phyloP scores from a whole-genome alignment of 30 jellyfish, hydroid and myxozoan genomes.

The Cassiopea xamachana region DNA sequence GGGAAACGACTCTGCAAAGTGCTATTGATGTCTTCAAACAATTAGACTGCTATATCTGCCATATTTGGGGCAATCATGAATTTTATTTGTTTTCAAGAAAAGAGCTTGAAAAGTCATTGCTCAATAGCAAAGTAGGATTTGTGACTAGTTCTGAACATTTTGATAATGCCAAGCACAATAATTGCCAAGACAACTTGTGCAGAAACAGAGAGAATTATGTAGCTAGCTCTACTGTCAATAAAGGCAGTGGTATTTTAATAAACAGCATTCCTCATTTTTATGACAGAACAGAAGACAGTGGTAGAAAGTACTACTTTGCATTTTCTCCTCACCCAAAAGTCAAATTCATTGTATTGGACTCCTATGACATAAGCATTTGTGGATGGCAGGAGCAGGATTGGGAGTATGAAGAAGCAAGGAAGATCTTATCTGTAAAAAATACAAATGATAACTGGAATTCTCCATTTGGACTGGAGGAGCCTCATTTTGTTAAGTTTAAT shows the following conservation, averaged over 20 bases:
- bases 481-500: constrained; percentile 80
- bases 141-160: not conserved
- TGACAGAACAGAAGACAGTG: constrained; percentile 29
- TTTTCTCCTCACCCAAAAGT: constrained; percentile 68
- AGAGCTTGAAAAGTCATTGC: constrained; percentile 57
- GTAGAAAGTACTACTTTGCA: constrained; percentile 69
- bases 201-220: not conserved
- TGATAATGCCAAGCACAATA: not conserved
- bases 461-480: constrained; percentile 66
- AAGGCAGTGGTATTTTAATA: not conserved
- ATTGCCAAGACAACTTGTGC: not conserved
- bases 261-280: constrained; percentile 24
- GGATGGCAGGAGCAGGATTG: constrained; percentile 58
- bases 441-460: constrained; percentile 60
- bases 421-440: constrained; percentile 54
- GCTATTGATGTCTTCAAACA: constrained; percentile 34
- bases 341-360: constrained; percentile 80
- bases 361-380: constrained; percentile 85
- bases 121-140: constrained; percentile 68
- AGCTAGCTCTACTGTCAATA: not conserved
- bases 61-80: constrained; percentile 98
- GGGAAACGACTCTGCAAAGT: constrained; percentile 50
- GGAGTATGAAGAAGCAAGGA: constrained; percentile 55
- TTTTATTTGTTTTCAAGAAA: constrained; percentile 86
- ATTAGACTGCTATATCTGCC: constrained; percentile 76